A percentile compares a stretch with the other conserved stretches of the same genome.
These are phyloP conservation scores for Sebastes diploproa DNA, from an alignment of 2,797 vertebrate genomes.

Conservation along the genomic window DNA sequence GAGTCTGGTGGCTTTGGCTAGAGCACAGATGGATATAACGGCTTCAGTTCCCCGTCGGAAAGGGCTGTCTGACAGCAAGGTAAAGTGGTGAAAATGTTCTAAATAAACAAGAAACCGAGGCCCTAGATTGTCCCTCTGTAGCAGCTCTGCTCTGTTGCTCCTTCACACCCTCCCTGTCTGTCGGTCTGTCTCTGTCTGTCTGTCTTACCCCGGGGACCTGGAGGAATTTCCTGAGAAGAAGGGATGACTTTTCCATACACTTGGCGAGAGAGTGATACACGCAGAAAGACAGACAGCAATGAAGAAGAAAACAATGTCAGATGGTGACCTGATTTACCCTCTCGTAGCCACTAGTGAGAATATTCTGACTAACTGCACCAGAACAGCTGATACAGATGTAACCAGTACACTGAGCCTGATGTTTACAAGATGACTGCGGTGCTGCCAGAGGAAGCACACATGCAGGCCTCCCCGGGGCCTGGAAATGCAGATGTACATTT, in stretches of 20 bases:
- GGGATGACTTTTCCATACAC: constrained; percentile 62
- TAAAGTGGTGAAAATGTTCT: not conserved
- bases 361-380: not conserved
- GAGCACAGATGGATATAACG: too few relatives aligned
- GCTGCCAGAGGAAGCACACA: constrained; percentile 3
- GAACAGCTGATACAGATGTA: constrained; percentile 43
- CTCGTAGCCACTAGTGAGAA: not conserved
- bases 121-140: constrained; percentile 5
- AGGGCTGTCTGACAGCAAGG: too few relatives aligned
- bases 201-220: constrained; percentile 40
- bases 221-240: constrained; percentile 72
- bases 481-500: constrained; percentile 27
- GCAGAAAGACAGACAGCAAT: not conserved
- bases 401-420: not conserved
- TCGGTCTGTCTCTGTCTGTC: constrained; percentile 1
- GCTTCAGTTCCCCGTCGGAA: too few relatives aligned
- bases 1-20: too few relatives aligned
- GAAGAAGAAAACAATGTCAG: constrained; percentile 41
- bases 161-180: constrained; percentile 6
- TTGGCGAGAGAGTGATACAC: not conserved
- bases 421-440: constrained; percentile 11
- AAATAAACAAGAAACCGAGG: not conserved
- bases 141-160: constrained; percentile 29
- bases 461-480: not conserved
- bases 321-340: constrained; percentile 48